A percentile compares a stretch with the other conserved stretches of the same genome.
Evolutionary conservation across 2,113 vertebrate genomes (phyloP).

Genomic region (Gallinago jamesoni): DNA sequence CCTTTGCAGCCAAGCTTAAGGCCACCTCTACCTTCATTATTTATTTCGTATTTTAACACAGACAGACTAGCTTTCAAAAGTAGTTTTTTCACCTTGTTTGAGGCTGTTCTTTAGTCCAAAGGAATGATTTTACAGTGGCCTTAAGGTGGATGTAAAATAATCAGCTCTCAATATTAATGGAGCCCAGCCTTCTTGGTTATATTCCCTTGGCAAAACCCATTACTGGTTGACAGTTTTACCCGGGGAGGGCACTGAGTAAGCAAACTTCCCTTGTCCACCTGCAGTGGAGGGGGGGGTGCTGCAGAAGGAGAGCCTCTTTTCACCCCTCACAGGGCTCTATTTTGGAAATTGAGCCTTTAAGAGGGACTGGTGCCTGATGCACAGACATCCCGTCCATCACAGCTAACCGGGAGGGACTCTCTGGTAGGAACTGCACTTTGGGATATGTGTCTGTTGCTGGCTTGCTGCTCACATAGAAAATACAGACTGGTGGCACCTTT

Average conservation of each 20-base stretch:
- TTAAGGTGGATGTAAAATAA: not conserved
- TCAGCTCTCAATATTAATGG: not conserved
- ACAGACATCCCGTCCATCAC: not conserved
- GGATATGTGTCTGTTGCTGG: not conserved
- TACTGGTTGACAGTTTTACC: not conserved
- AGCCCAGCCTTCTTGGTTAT: not conserved
- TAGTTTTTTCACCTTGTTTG: not conserved
- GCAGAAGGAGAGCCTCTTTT: not conserved
- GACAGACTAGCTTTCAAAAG: not conserved
- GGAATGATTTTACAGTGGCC: not conserved
- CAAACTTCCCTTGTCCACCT: not conserved
- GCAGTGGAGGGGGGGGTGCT: not conserved
- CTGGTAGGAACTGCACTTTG: rapidly evolving
- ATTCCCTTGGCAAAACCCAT: not conserved
- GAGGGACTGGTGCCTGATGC: not conserved
- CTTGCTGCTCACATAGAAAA: not conserved
- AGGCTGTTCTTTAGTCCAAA: not conserved
- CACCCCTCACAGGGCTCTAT: rapidly evolving
- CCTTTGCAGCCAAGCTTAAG: not conserved
- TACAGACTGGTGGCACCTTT: not conserved
- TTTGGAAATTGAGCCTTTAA: not conserved
- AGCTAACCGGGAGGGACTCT: not conserved
- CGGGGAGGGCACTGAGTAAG: not conserved
- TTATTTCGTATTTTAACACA: not conserved
- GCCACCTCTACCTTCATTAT: not conserved